phyloP scores from a whole-genome alignment of 2,888 invertebrate genomes.

The Papilio demoleus region DNA sequence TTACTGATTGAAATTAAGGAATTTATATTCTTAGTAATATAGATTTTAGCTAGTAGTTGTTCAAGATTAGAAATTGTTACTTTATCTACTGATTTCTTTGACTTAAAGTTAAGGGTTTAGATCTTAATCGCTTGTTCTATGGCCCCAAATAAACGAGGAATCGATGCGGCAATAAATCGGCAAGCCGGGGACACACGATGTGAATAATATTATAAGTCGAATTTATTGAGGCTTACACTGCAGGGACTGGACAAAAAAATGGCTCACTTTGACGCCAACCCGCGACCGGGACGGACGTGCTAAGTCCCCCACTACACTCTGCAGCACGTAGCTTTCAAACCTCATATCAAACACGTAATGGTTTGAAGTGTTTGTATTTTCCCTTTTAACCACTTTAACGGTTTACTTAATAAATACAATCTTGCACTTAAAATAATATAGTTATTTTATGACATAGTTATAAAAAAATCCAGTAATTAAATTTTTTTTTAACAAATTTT shows the following conservation, averaged over 20 bases:
- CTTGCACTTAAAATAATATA: not conserved
- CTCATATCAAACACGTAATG: not conserved
- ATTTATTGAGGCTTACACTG: constrained; percentile 67
- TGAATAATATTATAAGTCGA: constrained; percentile 73
- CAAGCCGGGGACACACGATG: constrained; percentile 66
- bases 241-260: constrained; percentile 40
- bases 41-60: no score
- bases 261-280: constrained; percentile 28
- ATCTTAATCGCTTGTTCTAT: constrained; percentile 45
- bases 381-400: not conserved
- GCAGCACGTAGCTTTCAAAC: constrained; percentile 15
- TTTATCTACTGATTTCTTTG: no score
- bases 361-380: constrained; percentile 17
- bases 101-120: no score
- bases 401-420: not conserved
- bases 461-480: not conserved
- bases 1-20: no score
- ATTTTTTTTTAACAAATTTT: not conserved
- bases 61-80: no score
- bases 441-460: not conserved
- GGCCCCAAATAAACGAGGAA: constrained; percentile 61
- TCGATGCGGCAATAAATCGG: constrained; percentile 73
- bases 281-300: not conserved
- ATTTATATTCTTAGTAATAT: no score
- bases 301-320: constrained; percentile 14